Conservation (phyloP, 2,888 invertebrate species). For the Microctonus aethiopoides region DNA sequence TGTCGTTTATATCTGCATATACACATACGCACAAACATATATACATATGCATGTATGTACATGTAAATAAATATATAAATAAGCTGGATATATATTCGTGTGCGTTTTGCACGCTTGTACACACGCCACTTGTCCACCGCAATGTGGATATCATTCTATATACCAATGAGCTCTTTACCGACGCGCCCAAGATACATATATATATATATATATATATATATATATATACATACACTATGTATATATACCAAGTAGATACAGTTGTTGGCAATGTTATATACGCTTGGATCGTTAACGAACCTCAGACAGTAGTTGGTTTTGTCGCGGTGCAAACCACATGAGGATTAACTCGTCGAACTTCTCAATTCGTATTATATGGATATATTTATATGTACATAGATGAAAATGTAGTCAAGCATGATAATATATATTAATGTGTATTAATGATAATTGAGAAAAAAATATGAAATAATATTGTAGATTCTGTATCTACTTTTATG, state of each 20-base stretch:
- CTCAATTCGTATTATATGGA: slow-evolving; percentile 30
- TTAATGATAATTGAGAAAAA: no score
- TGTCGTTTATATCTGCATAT: slow-evolving; percentile 3
- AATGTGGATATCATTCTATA: slow-evolving; percentile 2
- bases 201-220: slow-evolving; percentile 20
- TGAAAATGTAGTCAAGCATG: no score
- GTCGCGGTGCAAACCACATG: slow-evolving; percentile 44
- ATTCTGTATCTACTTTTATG: no score
- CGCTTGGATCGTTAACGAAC: slow-evolving; percentile 52
- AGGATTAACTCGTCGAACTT: slow-evolving; percentile 51
- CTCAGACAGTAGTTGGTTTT: slow-evolving; percentile 49
- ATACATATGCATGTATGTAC: background rate
- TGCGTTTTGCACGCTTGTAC: slow-evolving; percentile 48
- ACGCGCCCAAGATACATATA: slow-evolving; percentile 30
- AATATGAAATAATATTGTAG: no score
- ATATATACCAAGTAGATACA: slow-evolving; percentile 48
- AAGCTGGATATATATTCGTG: slow-evolving; percentile 4
- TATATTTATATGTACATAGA: no score
- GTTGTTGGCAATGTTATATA: slow-evolving; percentile 45
- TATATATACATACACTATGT: no score
- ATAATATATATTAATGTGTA: no score
- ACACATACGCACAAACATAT: background rate
- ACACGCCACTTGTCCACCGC: slow-evolving; percentile 23
- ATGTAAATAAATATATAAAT: slow-evolving; percentile 5
- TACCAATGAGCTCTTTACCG: slow-evolving; percentile 3